phyloP scores from a whole-genome alignment of 2,113 vertebrate genomes.

The Hemichromis elongatus region DNA sequence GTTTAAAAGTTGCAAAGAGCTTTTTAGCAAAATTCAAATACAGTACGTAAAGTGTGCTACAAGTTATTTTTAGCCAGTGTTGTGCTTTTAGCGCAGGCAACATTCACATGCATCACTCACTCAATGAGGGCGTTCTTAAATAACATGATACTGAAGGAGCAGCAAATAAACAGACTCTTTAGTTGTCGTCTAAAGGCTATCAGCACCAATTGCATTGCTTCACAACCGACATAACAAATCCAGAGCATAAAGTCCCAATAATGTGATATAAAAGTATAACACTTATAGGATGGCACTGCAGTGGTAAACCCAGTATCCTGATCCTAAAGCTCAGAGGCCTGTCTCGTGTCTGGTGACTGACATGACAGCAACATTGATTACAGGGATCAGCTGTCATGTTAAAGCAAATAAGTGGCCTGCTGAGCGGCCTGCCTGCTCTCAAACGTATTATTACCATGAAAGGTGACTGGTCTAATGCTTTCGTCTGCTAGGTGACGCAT shows the following conservation, averaged over 20 bases:
- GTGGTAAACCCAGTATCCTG: rapidly evolving
- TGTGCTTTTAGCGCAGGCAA: neutral
- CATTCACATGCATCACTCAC: neutral
- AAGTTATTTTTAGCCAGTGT: neutral
- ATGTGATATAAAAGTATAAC: neutral
- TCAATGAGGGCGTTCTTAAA: neutral
- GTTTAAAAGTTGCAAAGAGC: neutral
- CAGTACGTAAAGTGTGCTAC: neutral
- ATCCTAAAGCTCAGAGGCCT: neutral
- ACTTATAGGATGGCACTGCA: neutral
- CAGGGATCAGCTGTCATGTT: neutral
- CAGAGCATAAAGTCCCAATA: neutral
- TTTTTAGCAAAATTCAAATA: rapidly evolving
- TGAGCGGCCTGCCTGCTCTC: neutral
- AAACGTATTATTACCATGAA: neutral
- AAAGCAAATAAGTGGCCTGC: neutral
- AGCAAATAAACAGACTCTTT: neutral
- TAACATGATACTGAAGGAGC: neutral
- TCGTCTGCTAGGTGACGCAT: neutral
- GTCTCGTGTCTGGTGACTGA: neutral
- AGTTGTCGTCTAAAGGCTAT: neutral
- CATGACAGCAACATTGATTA: neutral
- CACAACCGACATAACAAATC: neutral
- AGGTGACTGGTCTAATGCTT: neutral
- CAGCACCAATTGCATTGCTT: neutral